Conservation (phyloP, 2,888 invertebrate species). For the Xanthorhoe designata region DNA sequence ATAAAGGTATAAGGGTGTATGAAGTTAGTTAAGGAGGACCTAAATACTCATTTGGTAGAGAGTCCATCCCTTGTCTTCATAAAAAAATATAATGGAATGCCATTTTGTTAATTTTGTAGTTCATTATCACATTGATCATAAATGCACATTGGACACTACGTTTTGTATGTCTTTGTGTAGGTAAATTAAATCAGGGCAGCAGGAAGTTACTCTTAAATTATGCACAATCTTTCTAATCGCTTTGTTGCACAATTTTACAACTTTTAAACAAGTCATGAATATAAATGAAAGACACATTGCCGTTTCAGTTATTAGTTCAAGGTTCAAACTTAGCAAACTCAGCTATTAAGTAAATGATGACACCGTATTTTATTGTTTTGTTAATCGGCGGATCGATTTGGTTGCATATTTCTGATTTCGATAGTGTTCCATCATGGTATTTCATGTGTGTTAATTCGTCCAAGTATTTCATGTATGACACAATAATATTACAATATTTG, state of each 20-base stretch:
- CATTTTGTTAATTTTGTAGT: no score
- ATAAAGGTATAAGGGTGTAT: no score
- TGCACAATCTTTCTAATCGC: not conserved
- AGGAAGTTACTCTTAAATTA: not conserved
- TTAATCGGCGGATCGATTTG: not conserved
- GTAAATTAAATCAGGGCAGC: not conserved
- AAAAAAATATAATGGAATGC: no score
- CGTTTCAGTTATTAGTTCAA: conserved; percentile 20
- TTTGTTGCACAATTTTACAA: conserved; percentile 2
- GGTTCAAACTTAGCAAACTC: conserved; percentile 16
- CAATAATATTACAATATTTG: not conserved
- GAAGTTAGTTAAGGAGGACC: no score
- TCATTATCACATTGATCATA: no score
- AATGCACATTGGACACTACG: not conserved
- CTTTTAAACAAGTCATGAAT: not conserved
- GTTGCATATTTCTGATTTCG: conserved; percentile 9
- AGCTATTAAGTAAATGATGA: conserved; percentile 20
- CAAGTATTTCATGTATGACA: not conserved
- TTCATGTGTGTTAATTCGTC: no score
- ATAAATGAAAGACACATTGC: not conserved
- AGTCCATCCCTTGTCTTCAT: no score
- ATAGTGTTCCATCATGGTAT: not conserved
- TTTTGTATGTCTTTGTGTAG: not conserved
- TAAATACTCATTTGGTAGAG: no score
- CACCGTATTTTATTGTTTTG: conserved; percentile 6